Percentiles rank a stretch among this genome's conserved stretches.
phyloP scores from a whole-genome alignment of 2,888 invertebrate genomes.

The Scaptomyza tumidula region DNA sequence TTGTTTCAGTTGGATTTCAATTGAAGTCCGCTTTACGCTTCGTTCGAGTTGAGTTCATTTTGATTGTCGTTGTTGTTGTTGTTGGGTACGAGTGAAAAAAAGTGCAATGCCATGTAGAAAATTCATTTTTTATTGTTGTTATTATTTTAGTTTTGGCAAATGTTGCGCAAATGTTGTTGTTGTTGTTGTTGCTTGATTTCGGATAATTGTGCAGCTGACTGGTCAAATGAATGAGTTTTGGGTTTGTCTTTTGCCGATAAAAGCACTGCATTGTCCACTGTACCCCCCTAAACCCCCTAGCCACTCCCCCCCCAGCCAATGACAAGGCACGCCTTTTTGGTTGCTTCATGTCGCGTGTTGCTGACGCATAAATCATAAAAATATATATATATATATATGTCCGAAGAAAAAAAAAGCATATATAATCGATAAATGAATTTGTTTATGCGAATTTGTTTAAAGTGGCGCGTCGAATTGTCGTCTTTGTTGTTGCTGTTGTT shows the following conservation, averaged over 20 bases:
- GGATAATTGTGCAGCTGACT: constrained; percentile 60
- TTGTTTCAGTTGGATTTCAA: constrained; percentile 34
- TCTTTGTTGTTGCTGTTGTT: constrained; percentile 4
- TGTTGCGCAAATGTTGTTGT: constrained; percentile 61
- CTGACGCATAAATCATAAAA: constrained; percentile 73
- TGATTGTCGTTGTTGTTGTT: constrained; percentile 9
- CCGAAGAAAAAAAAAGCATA: constrained; percentile 10
- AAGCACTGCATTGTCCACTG: constrained; percentile 53
- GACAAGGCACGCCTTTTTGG: neutral
- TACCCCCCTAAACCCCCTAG: neutral
- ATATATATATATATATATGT: neutral
- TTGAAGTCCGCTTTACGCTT: constrained; percentile 37
- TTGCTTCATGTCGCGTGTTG: constrained; percentile 68
- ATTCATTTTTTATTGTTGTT: constrained; percentile 35
- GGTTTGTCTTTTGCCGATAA: constrained; percentile 40
- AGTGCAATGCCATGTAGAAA: constrained; percentile 67
- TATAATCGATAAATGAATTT: constrained; percentile 74
- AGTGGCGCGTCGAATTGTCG: constrained; percentile 68
- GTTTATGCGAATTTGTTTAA: constrained; percentile 78
- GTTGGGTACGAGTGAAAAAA: constrained; percentile 28
- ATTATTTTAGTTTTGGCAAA: constrained; percentile 50
- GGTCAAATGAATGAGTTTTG: constrained; percentile 30
- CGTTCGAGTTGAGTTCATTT: neutral
- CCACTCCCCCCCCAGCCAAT: neutral
- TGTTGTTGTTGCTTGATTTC: constrained; percentile 52